phyloP scores from a whole-genome alignment of 2,113 vertebrate species.

The Scalopus aquaticus region DNA sequence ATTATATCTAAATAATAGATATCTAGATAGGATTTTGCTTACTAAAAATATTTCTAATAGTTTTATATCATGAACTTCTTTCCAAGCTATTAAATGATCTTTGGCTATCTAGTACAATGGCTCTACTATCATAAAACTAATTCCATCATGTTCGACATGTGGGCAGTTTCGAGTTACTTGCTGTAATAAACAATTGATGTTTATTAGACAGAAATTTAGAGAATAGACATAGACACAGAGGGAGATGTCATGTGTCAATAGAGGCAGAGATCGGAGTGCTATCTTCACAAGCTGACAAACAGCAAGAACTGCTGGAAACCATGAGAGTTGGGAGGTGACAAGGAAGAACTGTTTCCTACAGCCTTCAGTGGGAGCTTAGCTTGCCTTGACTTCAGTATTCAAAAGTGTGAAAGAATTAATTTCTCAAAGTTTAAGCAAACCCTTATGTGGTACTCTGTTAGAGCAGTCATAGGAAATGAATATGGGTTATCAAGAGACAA shows the following conservation, averaged over 20 bases:
- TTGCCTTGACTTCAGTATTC: neutral
- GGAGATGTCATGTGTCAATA: neutral
- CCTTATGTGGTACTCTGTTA: neutral
- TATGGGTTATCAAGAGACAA: neutral
- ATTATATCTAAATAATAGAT: neutral
- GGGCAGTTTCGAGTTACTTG: slow-evolving; percentile 11
- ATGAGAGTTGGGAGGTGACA: neutral
- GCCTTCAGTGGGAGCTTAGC: neutral
- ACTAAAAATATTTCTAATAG: neutral
- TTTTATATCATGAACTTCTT: neutral
- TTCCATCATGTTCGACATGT: neutral
- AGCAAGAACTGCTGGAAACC: neutral
- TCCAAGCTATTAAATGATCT: neutral
- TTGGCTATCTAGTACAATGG: neutral
- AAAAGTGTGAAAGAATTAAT: neutral
- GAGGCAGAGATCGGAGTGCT: neutral
- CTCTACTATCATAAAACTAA: neutral
- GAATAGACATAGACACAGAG: neutral
- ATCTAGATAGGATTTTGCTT: neutral
- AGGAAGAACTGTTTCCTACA: neutral
- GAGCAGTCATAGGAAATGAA: neutral
- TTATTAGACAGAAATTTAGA: neutral
- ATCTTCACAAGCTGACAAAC: neutral
- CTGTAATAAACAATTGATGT: neutral
- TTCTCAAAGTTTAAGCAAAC: neutral